Percentiles rank a stretch among this genome's conserved stretches.
Evolutionary conservation across 2,888 invertebrate species (phyloP).

Genomic region (Sesia bembeciformis): DNA sequence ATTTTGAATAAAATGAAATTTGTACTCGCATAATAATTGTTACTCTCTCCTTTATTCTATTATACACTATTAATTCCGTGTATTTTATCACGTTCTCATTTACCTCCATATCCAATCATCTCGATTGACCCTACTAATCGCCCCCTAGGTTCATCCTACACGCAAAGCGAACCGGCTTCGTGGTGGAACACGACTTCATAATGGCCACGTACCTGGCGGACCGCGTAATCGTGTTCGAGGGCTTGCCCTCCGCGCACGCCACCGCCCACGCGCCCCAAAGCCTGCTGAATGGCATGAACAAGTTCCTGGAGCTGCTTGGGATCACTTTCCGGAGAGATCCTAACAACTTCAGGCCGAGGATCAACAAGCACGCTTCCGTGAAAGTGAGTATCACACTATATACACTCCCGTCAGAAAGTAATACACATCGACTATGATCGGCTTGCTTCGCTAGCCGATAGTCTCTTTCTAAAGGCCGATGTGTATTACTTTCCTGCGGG

Average conservation of each 20-base stretch:
- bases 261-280: constrained; percentile 94
- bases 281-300: constrained; percentile 97
- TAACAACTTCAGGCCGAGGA: constrained; percentile 98
- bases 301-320: constrained; percentile 93
- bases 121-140: too few relatives aligned
- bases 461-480: too few relatives aligned
- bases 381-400: constrained; percentile 75
- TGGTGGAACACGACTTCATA: constrained; percentile 99
- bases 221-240: constrained; percentile 98
- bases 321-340: constrained; percentile 99
- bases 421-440: too few relatives aligned
- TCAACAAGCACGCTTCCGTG: constrained; percentile 96
- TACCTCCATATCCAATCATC: too few relatives aligned
- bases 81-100: too few relatives aligned
- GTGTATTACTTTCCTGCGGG: too few relatives aligned
- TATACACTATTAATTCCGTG: too few relatives aligned
- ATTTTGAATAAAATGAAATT: too few relatives aligned
- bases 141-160: constrained; percentile 89
- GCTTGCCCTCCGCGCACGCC: constrained; percentile 90
- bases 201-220: constrained; percentile 99
- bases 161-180: constrained; percentile 99
- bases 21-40: too few relatives aligned
- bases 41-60: too few relatives aligned
- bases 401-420: too few relatives aligned
- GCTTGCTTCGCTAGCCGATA: too few relatives aligned